Conservation (phyloP, 2,888 invertebrate species). For the Agonopterix subpropinquella region DNA sequence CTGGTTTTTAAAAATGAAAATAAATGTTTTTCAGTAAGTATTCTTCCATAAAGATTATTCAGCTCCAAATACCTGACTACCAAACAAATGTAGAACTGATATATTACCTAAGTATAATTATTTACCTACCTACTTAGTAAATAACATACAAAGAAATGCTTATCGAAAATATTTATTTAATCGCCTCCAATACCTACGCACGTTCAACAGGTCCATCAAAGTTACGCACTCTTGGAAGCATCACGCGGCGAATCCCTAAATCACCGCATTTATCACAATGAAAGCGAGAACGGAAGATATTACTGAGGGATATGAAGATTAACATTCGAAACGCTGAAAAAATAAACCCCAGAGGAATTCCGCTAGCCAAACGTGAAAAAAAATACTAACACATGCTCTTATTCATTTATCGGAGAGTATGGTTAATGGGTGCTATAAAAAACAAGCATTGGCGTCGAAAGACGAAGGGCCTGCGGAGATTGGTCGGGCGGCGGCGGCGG, state of each 20-base stretch:
- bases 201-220: conserved; percentile 22
- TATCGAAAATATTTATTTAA: not conserved
- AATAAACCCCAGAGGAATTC: conserved; percentile 21
- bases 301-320: conserved; percentile 26
- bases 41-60: too few species aligned
- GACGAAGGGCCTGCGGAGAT: conserved; percentile 71
- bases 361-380: conserved; percentile 23
- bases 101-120: not conserved
- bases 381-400: conserved; percentile 57
- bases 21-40: too few species aligned
- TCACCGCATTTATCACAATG: conserved; percentile 19
- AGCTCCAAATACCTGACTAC: too few species aligned
- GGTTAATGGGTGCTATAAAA: conserved; percentile 69
- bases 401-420: conserved; percentile 67
- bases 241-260: conserved; percentile 17
- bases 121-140: not conserved
- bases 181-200: conserved; percentile 1
- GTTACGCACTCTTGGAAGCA: conserved; percentile 12
- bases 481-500: conserved; percentile 50
- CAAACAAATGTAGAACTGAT: too few species aligned
- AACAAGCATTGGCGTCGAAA: conserved; percentile 71
- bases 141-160: not conserved
- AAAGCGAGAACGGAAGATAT: conserved; percentile 19
- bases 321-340: conserved; percentile 17
- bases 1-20: too few species aligned